These are phyloP conservation scores for Himalopsyche japonica DNA, from an alignment of 2,888 invertebrate species.

Conservation along the genomic window DNA sequence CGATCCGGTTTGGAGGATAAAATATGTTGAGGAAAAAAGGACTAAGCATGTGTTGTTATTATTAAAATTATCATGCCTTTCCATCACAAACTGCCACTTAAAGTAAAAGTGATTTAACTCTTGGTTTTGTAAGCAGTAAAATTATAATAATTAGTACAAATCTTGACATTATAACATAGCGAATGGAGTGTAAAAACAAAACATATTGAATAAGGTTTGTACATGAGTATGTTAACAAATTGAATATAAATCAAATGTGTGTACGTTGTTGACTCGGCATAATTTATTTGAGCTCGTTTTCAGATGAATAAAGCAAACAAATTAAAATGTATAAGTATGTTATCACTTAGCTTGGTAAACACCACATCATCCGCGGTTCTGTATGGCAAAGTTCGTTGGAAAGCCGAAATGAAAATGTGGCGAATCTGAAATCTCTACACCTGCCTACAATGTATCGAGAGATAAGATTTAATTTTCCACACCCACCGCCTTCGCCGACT, in stretches of 20 bases:
- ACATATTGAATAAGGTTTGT: not conserved
- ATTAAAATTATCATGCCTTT: too few species aligned
- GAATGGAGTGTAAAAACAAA: too few species aligned
- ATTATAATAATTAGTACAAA: too few species aligned
- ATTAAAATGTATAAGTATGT: not conserved
- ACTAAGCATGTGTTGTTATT: too few species aligned
- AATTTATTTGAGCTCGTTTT: not conserved
- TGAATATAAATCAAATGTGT: not conserved
- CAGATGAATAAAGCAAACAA: not conserved
- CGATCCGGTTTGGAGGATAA: too few species aligned
- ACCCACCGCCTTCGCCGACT: not conserved
- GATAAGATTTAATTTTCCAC: slow-evolving; percentile 27
- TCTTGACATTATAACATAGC: too few species aligned
- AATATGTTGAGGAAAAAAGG: too few species aligned
- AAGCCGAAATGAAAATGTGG: not conserved
- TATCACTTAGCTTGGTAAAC: not conserved
- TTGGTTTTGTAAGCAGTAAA: too few species aligned
- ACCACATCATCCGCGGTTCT: not conserved
- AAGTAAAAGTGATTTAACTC: too few species aligned
- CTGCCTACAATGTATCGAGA: slow-evolving; percentile 20
- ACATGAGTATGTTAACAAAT: not conserved
- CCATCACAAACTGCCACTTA: too few species aligned
- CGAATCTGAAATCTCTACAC: slow-evolving; percentile 13
- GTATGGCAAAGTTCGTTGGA: not conserved
- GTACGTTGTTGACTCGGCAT: not conserved